Conservation (phyloP, 2,797 vertebrate species). For the Vipera latastei region DNA sequence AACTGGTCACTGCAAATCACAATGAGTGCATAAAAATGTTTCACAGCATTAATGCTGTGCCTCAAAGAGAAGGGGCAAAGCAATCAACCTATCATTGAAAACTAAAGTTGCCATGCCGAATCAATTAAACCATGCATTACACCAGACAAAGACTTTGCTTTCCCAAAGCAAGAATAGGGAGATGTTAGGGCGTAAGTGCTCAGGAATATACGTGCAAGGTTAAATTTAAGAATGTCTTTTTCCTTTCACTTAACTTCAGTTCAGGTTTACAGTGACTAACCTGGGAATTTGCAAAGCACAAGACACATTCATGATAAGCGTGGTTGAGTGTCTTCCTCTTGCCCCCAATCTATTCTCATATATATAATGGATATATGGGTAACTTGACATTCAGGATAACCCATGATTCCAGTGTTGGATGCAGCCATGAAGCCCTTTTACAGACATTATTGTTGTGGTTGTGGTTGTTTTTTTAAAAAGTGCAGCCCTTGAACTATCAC, state of each 20-base stretch:
- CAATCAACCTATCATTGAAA: slow-evolving; percentile 15
- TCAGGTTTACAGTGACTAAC: background rate
- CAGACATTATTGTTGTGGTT: background rate
- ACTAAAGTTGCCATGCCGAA: slow-evolving; percentile 31
- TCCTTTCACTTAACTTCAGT: background rate
- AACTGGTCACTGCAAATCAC: slow-evolving; percentile 17
- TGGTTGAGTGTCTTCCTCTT: background rate
- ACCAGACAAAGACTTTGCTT: background rate
- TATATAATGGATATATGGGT: background rate
- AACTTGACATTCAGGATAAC: background rate
- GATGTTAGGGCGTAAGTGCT: background rate
- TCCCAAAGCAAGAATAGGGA: slow-evolving; percentile 4
- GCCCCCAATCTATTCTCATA: background rate
- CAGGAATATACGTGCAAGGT: background rate
- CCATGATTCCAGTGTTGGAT: background rate
- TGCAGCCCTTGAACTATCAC: background rate
- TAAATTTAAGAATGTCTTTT: background rate
- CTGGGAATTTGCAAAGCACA: background rate
- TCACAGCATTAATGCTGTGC: background rate
- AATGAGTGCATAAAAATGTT: background rate
- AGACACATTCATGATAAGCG: too few species aligned
- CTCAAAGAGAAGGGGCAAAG: background rate
- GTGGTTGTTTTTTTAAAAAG: background rate
- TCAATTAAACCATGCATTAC: slow-evolving; percentile 15
- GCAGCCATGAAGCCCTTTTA: background rate